Evolutionary conservation across 2,113 vertebrate genomes (phyloP).

Genomic region (Struthidea cinerea): DNA sequence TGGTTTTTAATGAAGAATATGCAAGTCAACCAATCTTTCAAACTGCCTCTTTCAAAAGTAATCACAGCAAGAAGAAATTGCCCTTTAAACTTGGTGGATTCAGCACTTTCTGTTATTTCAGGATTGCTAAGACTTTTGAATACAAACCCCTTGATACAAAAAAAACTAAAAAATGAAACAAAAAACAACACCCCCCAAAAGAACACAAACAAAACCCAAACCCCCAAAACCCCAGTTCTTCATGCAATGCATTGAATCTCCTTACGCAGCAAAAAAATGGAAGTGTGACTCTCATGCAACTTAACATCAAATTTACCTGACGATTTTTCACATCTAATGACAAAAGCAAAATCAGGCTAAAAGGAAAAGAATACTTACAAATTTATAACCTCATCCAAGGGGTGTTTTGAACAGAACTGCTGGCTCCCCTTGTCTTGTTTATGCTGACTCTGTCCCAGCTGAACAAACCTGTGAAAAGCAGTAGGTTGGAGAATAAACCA

Average conservation of each 20-base stretch:
- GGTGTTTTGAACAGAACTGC: conserved; percentile 61
- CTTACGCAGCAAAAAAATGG: background rate
- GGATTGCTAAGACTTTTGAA: background rate
- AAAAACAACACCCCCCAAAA: background rate
- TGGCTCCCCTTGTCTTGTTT: conserved; percentile 78
- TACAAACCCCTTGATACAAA: background rate
- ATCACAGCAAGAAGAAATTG: background rate
- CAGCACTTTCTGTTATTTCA: background rate
- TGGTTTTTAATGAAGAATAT: background rate
- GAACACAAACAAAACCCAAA: background rate
- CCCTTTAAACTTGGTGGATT: background rate
- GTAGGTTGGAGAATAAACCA: background rate
- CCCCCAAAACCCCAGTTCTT: background rate
- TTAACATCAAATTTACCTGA: background rate
- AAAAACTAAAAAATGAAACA: background rate
- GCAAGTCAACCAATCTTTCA: background rate
- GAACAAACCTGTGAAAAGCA: conserved; percentile 83
- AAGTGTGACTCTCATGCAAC: background rate
- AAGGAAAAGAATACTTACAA: conserved; percentile 78
- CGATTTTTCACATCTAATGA: background rate
- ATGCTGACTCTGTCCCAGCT: conserved; percentile 88
- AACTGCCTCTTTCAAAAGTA: background rate
- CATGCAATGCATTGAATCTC: background rate
- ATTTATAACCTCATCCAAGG: conserved; percentile 79
- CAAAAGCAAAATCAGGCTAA: background rate